Evolutionary conservation across 2,113 vertebrate species (phyloP).

Genomic region (Alouatta palliata): DNA sequence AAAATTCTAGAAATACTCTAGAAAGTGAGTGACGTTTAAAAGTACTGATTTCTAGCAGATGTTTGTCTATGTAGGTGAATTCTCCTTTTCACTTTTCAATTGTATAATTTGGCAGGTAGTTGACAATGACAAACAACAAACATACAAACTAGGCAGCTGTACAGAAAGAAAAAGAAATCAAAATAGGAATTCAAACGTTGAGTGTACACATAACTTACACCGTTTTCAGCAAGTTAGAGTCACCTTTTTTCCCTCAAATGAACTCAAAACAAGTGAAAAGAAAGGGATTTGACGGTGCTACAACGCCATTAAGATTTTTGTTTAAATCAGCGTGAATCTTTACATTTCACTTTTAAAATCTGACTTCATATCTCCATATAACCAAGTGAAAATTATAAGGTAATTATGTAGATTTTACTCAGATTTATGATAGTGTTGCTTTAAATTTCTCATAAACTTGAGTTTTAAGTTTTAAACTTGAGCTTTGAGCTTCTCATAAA

Average conservation of each 20-base stretch:
- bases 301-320: neutral
- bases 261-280: neutral
- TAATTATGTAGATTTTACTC: neutral
- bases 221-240: neutral
- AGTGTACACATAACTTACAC: neutral
- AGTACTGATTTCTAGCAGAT: neutral
- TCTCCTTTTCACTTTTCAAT: neutral
- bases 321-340: constrained; percentile 2
- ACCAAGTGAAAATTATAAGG: neutral
- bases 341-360: constrained; percentile 25
- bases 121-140: neutral
- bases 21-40: neutral
- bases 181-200: neutral
- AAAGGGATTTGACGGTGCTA: neutral
- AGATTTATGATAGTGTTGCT: neutral
- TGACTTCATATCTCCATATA: neutral
- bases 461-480: neutral
- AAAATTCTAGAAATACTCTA: constrained; percentile 16
- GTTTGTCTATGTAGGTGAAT: neutral
- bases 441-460: neutral
- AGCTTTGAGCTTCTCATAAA: neutral
- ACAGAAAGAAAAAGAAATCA: constrained; percentile 12
- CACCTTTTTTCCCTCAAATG: neutral
- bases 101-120: neutral
- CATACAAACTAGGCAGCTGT: neutral